These are phyloP conservation scores for Rhaphigaster nebulosa DNA, from an alignment of 2,888 invertebrate species.

Conservation along the genomic window DNA sequence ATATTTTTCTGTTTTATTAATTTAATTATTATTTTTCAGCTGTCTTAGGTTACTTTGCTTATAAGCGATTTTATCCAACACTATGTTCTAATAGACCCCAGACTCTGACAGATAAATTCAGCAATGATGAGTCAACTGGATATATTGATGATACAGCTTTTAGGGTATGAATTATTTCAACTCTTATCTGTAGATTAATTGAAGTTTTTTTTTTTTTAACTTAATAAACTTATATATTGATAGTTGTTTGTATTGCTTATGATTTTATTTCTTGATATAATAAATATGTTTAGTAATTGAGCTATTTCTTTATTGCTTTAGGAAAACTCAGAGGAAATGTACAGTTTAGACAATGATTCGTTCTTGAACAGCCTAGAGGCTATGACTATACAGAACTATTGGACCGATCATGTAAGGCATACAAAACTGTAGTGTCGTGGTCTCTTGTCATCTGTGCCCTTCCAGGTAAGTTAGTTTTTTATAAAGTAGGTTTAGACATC, in stretches of 20 bases:
- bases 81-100: slow-evolving; percentile 85
- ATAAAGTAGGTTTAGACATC: too few relatives aligned
- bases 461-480: neutral
- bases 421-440: slow-evolving; percentile 79
- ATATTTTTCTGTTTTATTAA: neutral
- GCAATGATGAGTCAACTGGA: slow-evolving; percentile 88
- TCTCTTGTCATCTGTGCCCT: neutral
- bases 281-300: neutral
- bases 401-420: slow-evolving; percentile 92
- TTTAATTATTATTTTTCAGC: slow-evolving; percentile 68
- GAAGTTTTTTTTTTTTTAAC: neutral
- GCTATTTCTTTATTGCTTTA: slow-evolving; percentile 70
- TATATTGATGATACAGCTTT: slow-evolving; percentile 90
- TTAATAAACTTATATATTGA: neutral
- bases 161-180: slow-evolving; percentile 74
- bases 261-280: neutral
- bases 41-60: slow-evolving; percentile 78
- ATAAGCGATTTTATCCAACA: slow-evolving; percentile 73
- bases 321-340: slow-evolving; percentile 96
- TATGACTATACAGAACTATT: slow-evolving; percentile 94
- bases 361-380: slow-evolving; percentile 93
- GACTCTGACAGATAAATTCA: slow-evolving; percentile 84
- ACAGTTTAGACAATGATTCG: slow-evolving; percentile 93
- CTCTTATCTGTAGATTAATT: neutral
- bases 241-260: neutral